These are phyloP conservation scores for Chromoteleia sp. DNA, from an alignment of 2,888 invertebrate genomes.

Conservation along the genomic window DNA sequence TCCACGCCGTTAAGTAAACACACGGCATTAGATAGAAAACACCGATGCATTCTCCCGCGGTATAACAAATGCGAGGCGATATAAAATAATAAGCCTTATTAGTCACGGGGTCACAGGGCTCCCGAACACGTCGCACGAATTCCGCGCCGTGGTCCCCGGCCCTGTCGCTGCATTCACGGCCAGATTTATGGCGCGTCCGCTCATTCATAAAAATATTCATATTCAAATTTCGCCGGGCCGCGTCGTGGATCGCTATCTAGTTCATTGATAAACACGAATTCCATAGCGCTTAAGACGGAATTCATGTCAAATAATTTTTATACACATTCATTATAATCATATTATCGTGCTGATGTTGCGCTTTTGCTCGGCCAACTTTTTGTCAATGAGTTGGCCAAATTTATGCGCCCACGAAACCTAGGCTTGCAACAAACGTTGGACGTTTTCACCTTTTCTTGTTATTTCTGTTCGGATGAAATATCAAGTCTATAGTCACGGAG, in stretches of 20 bases:
- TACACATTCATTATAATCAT: constrained; percentile 52
- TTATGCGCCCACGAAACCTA: constrained; percentile 3
- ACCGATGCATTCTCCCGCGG: constrained; percentile 67
- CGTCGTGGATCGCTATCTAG: constrained; percentile 66
- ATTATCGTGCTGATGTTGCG: constrained; percentile 41
- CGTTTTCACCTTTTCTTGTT: constrained; percentile 24
- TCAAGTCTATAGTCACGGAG: too few species aligned
- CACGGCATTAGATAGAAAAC: constrained; percentile 74
- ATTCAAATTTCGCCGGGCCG: constrained; percentile 77
- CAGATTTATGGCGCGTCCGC: constrained; percentile 82
- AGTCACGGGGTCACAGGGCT: constrained; percentile 78
- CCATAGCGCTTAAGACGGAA: constrained; percentile 29
- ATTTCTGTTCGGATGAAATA: not conserved
- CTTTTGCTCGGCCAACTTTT: constrained; percentile 29
- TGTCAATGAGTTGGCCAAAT: constrained; percentile 43
- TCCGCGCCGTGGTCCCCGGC: constrained; percentile 37
- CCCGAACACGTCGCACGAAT: constrained; percentile 58
- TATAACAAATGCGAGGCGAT: constrained; percentile 82
- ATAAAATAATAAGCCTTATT: constrained; percentile 84
- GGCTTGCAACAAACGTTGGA: not conserved
- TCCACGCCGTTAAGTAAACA: constrained; percentile 77
- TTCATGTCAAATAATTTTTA: constrained; percentile 48
- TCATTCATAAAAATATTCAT: constrained; percentile 85
- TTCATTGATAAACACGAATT: constrained; percentile 69
- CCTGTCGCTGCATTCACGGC: constrained; percentile 76